Evolutionary conservation across 1,140 invertebrate genomes (phyloP).

Genomic region (Palaemon carinicauda): DNA sequence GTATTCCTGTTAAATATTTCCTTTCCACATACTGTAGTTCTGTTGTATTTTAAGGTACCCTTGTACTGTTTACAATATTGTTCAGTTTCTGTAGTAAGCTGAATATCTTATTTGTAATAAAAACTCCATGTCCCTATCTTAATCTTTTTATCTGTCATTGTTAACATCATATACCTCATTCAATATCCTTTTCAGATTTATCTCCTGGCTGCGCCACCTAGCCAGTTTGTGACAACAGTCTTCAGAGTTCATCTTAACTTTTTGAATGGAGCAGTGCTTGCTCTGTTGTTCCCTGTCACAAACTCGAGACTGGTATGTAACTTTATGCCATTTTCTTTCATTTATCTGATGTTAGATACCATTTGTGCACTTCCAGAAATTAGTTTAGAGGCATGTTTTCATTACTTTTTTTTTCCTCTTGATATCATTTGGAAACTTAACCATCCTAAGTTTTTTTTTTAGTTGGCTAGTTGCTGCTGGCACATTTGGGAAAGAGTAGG

Average conservation of each 20-base stretch:
- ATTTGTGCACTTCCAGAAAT: too few relatives aligned
- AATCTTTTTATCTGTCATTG: not conserved
- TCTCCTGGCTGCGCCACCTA: constrained; percentile 83
- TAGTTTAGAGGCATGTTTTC: too few relatives aligned
- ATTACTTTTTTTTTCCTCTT: too few relatives aligned
- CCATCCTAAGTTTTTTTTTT: constrained; percentile 13
- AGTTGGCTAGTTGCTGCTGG: too few relatives aligned
- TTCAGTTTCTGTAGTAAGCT: too few relatives aligned
- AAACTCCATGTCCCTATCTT: not conserved
- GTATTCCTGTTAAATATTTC: too few relatives aligned
- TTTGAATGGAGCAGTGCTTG: constrained; percentile 88
- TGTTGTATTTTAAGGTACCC: too few relatives aligned
- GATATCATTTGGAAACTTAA: not conserved
- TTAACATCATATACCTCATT: constrained; percentile 15
- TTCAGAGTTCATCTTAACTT: constrained; percentile 91
- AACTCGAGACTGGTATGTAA: constrained; percentile 85
- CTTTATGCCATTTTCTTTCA: not conserved
- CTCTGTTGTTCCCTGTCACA: constrained; percentile 89
- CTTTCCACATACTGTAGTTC: too few relatives aligned
- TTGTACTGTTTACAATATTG: too few relatives aligned
- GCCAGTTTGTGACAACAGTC: constrained; percentile 78
- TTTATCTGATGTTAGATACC: too few relatives aligned
- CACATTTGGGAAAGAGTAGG: too few relatives aligned
- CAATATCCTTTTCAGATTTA: constrained; percentile 77
- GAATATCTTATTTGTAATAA: too few relatives aligned